Conservation (phyloP, 2,113 vertebrate species). For the Solenodon paradoxus region DNA sequence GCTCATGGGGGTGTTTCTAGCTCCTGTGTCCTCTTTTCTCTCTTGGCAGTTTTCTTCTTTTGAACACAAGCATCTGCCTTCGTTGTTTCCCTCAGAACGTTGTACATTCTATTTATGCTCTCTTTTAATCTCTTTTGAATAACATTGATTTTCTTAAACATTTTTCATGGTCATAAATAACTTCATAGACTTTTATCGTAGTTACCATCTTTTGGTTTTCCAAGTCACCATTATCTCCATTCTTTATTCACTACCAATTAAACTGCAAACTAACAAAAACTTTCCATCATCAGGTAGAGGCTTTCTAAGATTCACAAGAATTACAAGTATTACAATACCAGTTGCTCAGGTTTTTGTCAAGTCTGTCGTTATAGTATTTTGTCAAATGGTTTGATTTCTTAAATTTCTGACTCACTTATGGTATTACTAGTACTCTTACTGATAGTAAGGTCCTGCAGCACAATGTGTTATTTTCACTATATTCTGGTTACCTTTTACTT, state of each 20-base stretch:
- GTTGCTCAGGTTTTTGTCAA: neutral
- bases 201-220: constrained; percentile 54
- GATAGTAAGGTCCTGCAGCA: neutral
- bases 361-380: neutral
- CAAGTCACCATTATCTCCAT: neutral
- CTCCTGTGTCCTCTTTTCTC: constrained; percentile 18
- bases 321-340: neutral
- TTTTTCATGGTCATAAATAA: constrained; percentile 36
- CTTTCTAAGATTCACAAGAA: neutral
- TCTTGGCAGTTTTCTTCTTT: constrained; percentile 50
- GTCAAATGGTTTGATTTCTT: neutral
- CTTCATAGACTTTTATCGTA: constrained; percentile 50
- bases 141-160: constrained; percentile 49
- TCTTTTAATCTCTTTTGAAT: constrained; percentile 52
- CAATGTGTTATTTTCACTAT: neutral
- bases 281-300: neutral
- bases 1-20: constrained; percentile 49
- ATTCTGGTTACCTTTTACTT: neutral
- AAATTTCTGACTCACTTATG: neutral
- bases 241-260: constrained; percentile 14
- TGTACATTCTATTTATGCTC: constrained; percentile 22
- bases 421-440: neutral
- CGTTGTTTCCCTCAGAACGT: constrained; percentile 15
- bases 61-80: constrained; percentile 50
- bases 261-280: constrained; percentile 7